These are phyloP conservation scores for Lamellibrachia luymesi DNA, from an alignment of 1,140 invertebrate genomes.

Conservation along the genomic window DNA sequence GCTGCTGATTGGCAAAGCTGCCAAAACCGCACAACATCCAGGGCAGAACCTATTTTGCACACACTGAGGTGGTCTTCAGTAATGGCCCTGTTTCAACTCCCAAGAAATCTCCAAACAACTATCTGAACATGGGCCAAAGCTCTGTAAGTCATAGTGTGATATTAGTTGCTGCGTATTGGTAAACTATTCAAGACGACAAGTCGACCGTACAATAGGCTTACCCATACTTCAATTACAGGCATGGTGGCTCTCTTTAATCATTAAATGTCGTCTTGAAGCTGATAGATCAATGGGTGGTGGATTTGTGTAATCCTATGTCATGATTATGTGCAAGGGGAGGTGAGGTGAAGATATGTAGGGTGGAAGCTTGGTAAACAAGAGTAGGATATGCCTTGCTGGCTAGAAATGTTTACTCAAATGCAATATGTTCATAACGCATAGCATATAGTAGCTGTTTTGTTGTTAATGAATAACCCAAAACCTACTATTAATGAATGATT, in stretches of 20 bases:
- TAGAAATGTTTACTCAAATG: neutral
- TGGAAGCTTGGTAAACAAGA: neutral
- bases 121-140: neutral
- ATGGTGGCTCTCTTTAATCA: neutral
- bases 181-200: neutral
- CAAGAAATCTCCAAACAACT: neutral
- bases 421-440: too few species aligned
- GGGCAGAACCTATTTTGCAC: neutral
- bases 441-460: too few species aligned
- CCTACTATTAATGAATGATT: neutral
- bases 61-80: neutral
- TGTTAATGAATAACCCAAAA: neutral
- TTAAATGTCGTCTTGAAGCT: neutral
- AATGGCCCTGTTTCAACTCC: neutral
- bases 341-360: neutral
- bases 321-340: neutral
- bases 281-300: neutral
- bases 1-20: neutral
- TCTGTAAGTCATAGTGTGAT: neutral
- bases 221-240: neutral
- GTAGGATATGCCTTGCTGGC: neutral
- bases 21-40: neutral
- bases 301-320: neutral
- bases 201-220: neutral
- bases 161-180: neutral